These are phyloP conservation scores for Pseudomyrmex dendroicus DNA, from an alignment of 1,140 invertebrate species.

Conservation along the genomic window DNA sequence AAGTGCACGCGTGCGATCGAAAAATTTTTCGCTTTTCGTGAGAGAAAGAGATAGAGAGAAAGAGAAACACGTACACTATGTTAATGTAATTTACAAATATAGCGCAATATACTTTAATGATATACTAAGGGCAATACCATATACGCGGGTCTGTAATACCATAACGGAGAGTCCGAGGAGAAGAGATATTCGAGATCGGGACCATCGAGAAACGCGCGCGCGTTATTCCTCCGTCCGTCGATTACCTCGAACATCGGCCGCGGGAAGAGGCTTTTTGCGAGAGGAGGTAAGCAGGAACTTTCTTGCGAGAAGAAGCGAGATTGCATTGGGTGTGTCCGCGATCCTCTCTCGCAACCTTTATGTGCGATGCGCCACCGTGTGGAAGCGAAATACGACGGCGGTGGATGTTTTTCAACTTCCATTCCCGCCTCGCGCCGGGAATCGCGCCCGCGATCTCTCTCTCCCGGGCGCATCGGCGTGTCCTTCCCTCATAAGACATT, in stretches of 20 bases:
- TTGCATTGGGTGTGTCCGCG: conserved; percentile 53
- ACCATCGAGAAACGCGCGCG: conserved; percentile 2
- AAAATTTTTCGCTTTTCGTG: conserved; percentile 35
- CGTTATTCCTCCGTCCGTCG: conserved; percentile 24
- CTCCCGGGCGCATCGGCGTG: neutral
- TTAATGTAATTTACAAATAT: too few species aligned
- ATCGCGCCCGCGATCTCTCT: conserved; percentile 28
- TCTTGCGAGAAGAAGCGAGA: conserved; percentile 55
- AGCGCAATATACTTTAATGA: too few species aligned
- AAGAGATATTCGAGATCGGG: conserved; percentile 10
- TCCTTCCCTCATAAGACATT: conserved; percentile 72
- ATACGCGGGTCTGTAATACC: too few species aligned
- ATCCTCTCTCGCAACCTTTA: conserved; percentile 38
- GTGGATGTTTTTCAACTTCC: conserved; percentile 42
- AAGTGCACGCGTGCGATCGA: neutral
- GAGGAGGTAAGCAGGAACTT: conserved; percentile 46
- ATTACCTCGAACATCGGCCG: conserved; percentile 36
- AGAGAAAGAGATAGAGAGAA: too few species aligned
- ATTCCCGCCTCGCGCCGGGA: conserved; percentile 31
- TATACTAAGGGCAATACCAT: too few species aligned
- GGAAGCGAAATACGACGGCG: neutral
- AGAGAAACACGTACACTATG: too few species aligned
- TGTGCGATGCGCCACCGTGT: conserved; percentile 37
- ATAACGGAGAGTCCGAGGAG: neutral
- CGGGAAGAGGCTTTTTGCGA: conserved; percentile 44